Evolutionary conservation across 1,140 invertebrate species (phyloP), one percentile per base, ranked within the genome.

Genomic region (Drosophila bocqueti): DNA sequence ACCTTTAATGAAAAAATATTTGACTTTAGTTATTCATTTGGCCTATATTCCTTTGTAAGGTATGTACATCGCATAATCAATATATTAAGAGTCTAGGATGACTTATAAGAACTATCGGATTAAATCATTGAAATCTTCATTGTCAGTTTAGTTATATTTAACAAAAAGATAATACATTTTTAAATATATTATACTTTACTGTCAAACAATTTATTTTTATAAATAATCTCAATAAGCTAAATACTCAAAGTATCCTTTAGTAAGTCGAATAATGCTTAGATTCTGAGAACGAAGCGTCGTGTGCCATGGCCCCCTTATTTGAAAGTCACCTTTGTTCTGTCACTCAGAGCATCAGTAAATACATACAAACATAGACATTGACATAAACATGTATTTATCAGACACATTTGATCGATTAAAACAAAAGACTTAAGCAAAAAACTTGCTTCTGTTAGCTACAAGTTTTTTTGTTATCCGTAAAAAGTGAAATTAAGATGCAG

Each of bases 401-500:
- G 59, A 61, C 21, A 58, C 52, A 61, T 59, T 71, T 78, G 69
- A 64, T 79, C 76, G 76, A 79, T 74, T 79, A 58, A 79, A 79
- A 79, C 76, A 79, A 79, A 79, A 80, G 68, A 79, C 76, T 79
- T 74, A 38, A 62, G 36, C 55, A 79, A 79, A 79, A 79, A 80
- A 80, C 77, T 79, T 66, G 76, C 73, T 79, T 67, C 18, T 29
- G 45, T 24, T 42, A 34, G n/a, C 73, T 7, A 24, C 26, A 26
- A 16, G 40, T 75, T 31, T 71, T 71, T 18, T 24, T 38, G 52
- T 47, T 50, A 34, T 52, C 42, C 42, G 60, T 62, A 47, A 80
- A 79, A 80, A 79, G 76, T 80, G 76, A 80, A 80, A 80, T 74
- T 79, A 63, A 67, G 79, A 80, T 63, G 77, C 76, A 67, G 74